A percentile compares a stretch with the other conserved stretches of the same genome.
These are phyloP conservation scores for Synanthedon andrenaeformis DNA, from an alignment of 2,888 invertebrate genomes.

Conservation along the genomic window DNA sequence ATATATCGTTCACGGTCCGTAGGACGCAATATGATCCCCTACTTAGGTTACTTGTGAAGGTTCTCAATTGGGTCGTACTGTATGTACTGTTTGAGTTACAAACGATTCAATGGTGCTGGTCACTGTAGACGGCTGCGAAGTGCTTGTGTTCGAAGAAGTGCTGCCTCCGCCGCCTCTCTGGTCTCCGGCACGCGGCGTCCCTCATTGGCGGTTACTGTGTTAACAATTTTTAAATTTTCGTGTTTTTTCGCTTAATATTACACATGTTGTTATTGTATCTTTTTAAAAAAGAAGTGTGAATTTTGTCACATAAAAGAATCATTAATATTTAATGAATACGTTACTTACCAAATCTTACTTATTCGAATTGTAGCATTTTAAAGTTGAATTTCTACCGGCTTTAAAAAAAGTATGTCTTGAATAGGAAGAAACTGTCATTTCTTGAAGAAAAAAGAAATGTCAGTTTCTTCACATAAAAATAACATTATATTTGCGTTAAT, in stretches of 20 bases:
- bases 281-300: no score
- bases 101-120: constrained; percentile 38
- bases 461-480: no score
- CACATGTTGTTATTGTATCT: no score
- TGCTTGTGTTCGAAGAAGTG: constrained; percentile 17
- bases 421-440: no score
- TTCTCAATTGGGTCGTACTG: constrained; percentile 35
- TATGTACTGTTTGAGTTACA: constrained; percentile 31
- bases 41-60: constrained; percentile 50
- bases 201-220: constrained; percentile 70
- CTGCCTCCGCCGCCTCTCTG: constrained; percentile 33
- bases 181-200: constrained; percentile 55
- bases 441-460: no score
- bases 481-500: no score
- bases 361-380: no score
- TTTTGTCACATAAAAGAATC: no score
- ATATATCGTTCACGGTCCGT: constrained; percentile 38
- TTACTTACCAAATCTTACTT: no score
- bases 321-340: no score
- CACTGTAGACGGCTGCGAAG: constrained; percentile 30
- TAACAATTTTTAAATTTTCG: constrained; percentile 46
- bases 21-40: constrained; percentile 44
- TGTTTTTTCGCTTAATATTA: constrained; percentile 17
- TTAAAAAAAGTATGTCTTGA: no score
- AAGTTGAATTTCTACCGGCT: no score